phyloP scores from a whole-genome alignment of 1,140 invertebrate genomes.

The Planococcus citri region DNA sequence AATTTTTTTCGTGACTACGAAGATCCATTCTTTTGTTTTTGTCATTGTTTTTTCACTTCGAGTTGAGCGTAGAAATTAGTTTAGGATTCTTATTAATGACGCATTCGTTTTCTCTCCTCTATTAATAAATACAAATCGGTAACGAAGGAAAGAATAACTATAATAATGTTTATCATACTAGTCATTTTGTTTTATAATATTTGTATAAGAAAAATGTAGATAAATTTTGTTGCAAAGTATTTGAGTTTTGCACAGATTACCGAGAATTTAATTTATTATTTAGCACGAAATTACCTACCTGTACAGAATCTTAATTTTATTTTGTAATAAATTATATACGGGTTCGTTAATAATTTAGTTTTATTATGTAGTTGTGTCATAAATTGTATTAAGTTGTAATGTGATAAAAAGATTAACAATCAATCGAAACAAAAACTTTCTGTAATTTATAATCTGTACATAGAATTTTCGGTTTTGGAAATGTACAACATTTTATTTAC shows the following conservation, averaged over 20 bases:
- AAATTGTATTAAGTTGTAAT: neutral
- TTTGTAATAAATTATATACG: neutral
- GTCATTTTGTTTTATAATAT: neutral
- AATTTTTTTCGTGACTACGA: neutral
- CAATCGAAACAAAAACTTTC: conserved; percentile 1
- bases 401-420: conserved; percentile 2
- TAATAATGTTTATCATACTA: too few species aligned
- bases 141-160: too few species aligned
- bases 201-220: neutral
- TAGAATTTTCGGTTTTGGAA: neutral
- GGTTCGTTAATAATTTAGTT: neutral
- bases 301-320: neutral
- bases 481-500: neutral
- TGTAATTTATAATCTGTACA: neutral
- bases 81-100: too few species aligned
- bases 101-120: too few species aligned
- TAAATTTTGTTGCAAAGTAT: neutral
- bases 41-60: neutral
- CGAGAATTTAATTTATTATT: neutral
- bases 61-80: too few species aligned
- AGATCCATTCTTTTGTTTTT: neutral
- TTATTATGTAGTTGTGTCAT: neutral
- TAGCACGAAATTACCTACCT: neutral
- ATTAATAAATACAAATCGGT: too few species aligned
- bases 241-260: neutral